Base-by-base conservation (phyloP, 2,113 vertebrate genomes). In the Verasper variegatus region DNA sequence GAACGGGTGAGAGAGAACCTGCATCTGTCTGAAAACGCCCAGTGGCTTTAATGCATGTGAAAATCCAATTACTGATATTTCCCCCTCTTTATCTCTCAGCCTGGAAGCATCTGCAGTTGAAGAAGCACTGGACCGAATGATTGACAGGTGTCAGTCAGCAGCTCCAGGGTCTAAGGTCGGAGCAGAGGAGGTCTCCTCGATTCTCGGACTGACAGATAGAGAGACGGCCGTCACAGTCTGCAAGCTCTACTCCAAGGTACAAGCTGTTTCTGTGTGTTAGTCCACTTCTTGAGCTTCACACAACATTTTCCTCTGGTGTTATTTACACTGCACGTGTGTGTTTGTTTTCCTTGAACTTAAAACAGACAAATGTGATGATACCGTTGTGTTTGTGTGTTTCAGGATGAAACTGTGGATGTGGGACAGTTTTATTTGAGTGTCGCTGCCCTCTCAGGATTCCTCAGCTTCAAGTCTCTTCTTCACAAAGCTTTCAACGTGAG, bases 241-340 rank as follows among this genome's bases (percentile, higher is more conserved):
- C 23, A 61, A 75, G 23, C 58, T 95, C 1, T 95, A 91, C 74
- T 91, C 91, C 4, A 91, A 93, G 94, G 94, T 94, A 47, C 18
- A 20, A 5, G n/a, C n/a, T 31, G 31, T 31, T 31, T 5, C 31
- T 31, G 31, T 31, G 27, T 31, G 31, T 31, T 7, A 5, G 6
- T 31, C 31, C 31, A 7, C 27, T 7, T 31, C 31, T 31, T 31
- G 27, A 31, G 27, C 5, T 31, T 0, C 5, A 27, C 27, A 27
- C 27, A 0, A 27, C 27, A 5, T 27, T 3, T 27, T 27, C 27
- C 27, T 27, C 4, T 27, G 27, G 27, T 6, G 27, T 27, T 27
- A 5, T 27, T 27, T 27, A 27, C 27, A 27, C 27, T 31, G 31
- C 31, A 7, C 31, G 6, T 7, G 5, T 31, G 31, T 31, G 31